Evolutionary conservation across 2,113 vertebrate species (phyloP).

Genomic region (Strigops habroptila): DNA sequence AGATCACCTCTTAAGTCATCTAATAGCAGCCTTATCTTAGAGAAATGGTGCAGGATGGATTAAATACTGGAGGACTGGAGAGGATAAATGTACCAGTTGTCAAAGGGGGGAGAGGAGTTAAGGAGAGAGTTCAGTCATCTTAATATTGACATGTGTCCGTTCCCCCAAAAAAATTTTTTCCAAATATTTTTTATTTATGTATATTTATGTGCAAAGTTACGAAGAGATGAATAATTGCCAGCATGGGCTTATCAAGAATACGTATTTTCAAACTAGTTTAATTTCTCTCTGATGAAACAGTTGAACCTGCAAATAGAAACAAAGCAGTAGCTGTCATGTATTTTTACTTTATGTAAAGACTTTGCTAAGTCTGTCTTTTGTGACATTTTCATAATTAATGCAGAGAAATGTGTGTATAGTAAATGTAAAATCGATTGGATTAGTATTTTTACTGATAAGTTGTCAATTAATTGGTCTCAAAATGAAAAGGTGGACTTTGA

Average conservation of each 20-base stretch:
- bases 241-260: background rate
- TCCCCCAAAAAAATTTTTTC: background rate
- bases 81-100: background rate
- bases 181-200: background rate
- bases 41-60: background rate
- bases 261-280: background rate
- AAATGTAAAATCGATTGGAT: background rate
- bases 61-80: background rate
- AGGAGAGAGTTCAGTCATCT: background rate
- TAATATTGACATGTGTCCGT: background rate
- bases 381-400: background rate
- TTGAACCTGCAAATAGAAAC: background rate
- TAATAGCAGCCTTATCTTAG: background rate
- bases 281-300: background rate
- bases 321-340: background rate
- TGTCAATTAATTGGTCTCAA: background rate
- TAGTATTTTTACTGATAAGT: background rate
- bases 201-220: background rate
- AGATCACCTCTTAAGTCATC: background rate
- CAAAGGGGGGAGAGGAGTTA: background rate
- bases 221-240: background rate
- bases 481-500: background rate
- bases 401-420: background rate
- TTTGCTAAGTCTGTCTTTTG: background rate
- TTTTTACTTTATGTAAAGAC: background rate